Evolutionary conservation across 2,113 vertebrate species (phyloP).

Genomic region (Trochalopteron elliotii): DNA sequence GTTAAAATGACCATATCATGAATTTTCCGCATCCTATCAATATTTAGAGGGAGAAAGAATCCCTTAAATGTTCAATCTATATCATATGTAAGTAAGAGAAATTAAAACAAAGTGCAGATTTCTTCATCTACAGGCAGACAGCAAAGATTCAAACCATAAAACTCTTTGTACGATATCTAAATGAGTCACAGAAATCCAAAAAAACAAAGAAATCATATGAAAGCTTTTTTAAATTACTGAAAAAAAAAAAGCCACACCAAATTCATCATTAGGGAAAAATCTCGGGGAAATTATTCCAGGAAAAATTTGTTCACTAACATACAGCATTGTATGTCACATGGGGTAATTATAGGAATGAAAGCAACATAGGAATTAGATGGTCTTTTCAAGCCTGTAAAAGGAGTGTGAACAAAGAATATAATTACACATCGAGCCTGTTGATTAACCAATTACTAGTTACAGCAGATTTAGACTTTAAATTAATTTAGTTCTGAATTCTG

Average conservation of each 20-base stretch:
- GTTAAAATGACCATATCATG: neutral
- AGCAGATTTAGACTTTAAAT: constrained; percentile 80
- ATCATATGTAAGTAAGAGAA: neutral
- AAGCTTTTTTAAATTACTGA: constrained; percentile 2
- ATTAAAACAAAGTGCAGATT: constrained; percentile 18
- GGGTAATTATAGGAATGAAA: constrained; percentile 75
- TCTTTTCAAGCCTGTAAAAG: constrained; percentile 76
- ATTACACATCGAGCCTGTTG: constrained; percentile 74
- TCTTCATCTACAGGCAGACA: neutral
- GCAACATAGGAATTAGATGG: constrained; percentile 74
- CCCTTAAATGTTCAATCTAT: neutral
- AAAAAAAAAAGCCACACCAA: neutral
- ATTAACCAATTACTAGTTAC: constrained; percentile 84
- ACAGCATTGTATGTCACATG: constrained; percentile 55
- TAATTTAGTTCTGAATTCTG: constrained; percentile 79
- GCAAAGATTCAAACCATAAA: constrained; percentile 43
- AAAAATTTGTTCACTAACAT: constrained; percentile 46
- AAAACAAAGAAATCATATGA: neutral
- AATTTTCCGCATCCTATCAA: neutral
- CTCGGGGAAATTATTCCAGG: constrained; percentile 30
- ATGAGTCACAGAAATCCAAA: constrained; percentile 44
- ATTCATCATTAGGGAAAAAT: neutral
- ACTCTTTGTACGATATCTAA: neutral
- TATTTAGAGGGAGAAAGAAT: neutral
- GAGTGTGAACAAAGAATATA: constrained; percentile 78